A percentile compares a stretch with the other conserved stretches of the same genome.
These are phyloP conservation scores for Pantherophis guttatus DNA, from an alignment of 2,113 vertebrate species.

Conservation along the genomic window DNA sequence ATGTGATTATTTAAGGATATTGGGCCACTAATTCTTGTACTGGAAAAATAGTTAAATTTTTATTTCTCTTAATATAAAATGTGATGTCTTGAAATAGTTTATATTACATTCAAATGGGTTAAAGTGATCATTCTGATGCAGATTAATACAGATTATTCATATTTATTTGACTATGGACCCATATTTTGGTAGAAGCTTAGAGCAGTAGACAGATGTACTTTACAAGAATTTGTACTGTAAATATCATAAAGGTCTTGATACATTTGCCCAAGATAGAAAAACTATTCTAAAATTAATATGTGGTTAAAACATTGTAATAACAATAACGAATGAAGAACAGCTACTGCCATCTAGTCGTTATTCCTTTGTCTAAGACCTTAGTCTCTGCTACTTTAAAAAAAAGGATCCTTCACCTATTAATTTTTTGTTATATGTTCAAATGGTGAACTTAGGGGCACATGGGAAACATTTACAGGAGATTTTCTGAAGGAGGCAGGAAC, in stretches of 20 bases:
- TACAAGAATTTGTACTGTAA: background rate
- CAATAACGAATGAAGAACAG: background rate
- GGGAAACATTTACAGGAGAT: constrained; percentile 69
- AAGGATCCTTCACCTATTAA: background rate
- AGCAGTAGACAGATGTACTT: background rate
- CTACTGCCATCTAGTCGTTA: background rate
- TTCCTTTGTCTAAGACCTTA: constrained; percentile 26
- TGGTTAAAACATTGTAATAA: background rate
- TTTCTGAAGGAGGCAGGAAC: constrained; percentile 66
- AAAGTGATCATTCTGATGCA: background rate
- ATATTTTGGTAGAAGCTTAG: background rate
- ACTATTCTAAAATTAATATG: background rate
- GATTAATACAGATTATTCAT: background rate
- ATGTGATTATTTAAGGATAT: background rate
- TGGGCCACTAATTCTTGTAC: background rate
- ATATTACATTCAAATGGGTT: background rate
- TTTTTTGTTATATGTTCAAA: constrained; percentile 61
- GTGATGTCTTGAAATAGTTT: background rate
- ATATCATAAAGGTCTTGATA: background rate
- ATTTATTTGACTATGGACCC: background rate
- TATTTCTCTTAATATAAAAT: background rate
- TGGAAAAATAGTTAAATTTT: background rate
- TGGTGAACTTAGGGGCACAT: constrained; percentile 65
- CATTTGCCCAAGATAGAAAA: background rate
- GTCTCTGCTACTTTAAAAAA: background rate